These are phyloP conservation scores for Phaethornis superciliosus DNA, from an alignment of 2,113 vertebrate genomes.

Conservation along the genomic window DNA sequence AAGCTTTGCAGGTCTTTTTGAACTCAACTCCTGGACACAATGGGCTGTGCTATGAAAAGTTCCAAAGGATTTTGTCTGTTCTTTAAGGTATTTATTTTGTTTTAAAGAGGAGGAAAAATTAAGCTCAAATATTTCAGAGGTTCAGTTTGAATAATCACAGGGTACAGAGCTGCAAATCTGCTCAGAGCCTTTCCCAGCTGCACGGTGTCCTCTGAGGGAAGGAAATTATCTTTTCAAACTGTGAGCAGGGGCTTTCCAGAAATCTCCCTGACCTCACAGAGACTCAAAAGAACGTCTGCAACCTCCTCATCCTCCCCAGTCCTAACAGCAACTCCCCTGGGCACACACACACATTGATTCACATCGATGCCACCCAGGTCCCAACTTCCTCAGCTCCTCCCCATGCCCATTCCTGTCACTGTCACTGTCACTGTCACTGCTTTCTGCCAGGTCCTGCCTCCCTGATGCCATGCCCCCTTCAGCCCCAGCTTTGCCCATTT, in stretches of 20 bases:
- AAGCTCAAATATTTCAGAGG: background rate
- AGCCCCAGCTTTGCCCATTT: background rate
- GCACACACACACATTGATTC: too few species aligned
- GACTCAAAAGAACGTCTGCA: background rate
- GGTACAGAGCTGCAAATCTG: background rate
- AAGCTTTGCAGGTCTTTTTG: background rate
- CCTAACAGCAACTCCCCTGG: too few species aligned
- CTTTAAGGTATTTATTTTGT: background rate
- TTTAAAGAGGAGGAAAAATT: background rate
- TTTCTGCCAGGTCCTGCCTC: background rate
- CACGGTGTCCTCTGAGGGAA: background rate
- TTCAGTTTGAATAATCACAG: accelerated
- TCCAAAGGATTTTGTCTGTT: background rate
- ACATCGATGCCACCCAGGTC: too few species aligned
- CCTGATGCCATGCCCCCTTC: background rate
- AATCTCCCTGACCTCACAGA: background rate
- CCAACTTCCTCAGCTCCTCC: too few species aligned
- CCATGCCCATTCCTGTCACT: background rate
- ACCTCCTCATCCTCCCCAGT: background rate
- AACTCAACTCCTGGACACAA: accelerated
- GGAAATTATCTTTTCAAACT: background rate
- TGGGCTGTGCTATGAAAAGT: background rate
- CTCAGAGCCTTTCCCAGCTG: background rate
- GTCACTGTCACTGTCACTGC: background rate
- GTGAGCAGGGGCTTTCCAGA: background rate